phyloP scores from a whole-genome alignment of 2,888 invertebrate species.

The Prenolepis imparis region DNA sequence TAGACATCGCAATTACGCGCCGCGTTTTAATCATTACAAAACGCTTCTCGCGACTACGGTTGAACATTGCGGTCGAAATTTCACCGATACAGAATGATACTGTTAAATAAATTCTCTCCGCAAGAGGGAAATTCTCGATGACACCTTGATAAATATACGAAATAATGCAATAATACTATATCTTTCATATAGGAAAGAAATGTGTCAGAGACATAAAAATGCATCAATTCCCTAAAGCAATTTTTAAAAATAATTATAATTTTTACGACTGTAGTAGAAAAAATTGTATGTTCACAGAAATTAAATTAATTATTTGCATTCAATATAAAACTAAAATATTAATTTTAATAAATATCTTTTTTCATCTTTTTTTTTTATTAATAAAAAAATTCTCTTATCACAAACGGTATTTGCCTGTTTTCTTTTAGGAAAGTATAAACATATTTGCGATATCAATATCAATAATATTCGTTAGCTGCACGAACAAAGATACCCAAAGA shows the following conservation, averaged over 20 bases:
- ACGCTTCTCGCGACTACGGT: constrained; percentile 23
- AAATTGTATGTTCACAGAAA: background rate
- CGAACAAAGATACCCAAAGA: background rate
- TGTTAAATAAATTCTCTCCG: background rate
- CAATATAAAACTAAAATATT: background rate
- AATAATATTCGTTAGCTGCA: background rate
- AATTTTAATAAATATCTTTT: background rate
- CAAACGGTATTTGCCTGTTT: background rate
- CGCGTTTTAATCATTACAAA: constrained; percentile 42
- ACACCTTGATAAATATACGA: constrained; percentile 18
- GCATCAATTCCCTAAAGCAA: background rate
- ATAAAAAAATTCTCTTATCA: background rate
- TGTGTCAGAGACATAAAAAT: background rate
- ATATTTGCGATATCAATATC: background rate
- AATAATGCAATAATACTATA: constrained; percentile 2
- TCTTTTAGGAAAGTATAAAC: background rate
- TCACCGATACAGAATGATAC: constrained; percentile 7
- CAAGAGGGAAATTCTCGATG: constrained; percentile 4
- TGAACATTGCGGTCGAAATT: constrained; percentile 31
- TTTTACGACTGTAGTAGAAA: background rate
- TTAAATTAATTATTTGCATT: constrained; percentile 8
- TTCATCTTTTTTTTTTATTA: background rate
- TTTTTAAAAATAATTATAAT: background rate
- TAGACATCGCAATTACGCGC: constrained; percentile 25
- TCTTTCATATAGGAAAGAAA: background rate